Percentiles rank a stretch among this genome's conserved stretches.
These are phyloP conservation scores for Acheta domesticus DNA, from an alignment of 2,888 invertebrate species.

Conservation along the genomic window DNA sequence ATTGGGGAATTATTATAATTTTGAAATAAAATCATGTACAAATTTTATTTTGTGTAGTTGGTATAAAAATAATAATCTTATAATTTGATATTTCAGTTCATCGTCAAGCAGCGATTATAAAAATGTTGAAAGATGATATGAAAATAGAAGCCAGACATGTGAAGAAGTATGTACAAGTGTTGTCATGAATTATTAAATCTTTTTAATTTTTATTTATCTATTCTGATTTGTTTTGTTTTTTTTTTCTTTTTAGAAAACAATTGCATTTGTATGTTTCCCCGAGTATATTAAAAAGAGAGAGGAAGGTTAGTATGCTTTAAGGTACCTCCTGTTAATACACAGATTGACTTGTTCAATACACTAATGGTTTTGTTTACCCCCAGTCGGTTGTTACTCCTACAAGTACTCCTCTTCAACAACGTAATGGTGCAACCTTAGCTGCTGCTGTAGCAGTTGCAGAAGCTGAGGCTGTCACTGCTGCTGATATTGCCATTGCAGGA, in stretches of 20 bases:
- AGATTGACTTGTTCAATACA: too few relatives aligned
- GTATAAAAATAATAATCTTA: too few relatives aligned
- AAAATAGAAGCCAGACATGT: constrained; percentile 84
- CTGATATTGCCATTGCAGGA: neutral
- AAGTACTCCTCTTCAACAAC: constrained; percentile 31
- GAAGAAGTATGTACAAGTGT: constrained; percentile 51
- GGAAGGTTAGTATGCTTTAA: constrained; percentile 51
- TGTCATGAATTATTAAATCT: too few relatives aligned
- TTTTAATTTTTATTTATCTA: neutral
- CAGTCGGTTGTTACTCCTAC: constrained; percentile 30
- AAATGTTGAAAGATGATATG: constrained; percentile 71
- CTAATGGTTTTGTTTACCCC: neutral
- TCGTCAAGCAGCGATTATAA: constrained; percentile 66
- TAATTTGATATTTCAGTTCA: constrained; percentile 47
- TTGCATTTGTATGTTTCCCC: constrained; percentile 69
- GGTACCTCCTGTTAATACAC: neutral
- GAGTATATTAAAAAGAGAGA: constrained; percentile 66
- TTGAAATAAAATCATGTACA: too few relatives aligned
- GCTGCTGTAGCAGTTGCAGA: neutral
- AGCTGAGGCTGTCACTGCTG: neutral
- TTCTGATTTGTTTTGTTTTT: constrained; percentile 3
- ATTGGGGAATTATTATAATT: too few relatives aligned
- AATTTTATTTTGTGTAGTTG: too few relatives aligned
- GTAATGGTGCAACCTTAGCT: constrained; percentile 32
- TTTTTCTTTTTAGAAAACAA: constrained; percentile 55